Base-by-base conservation (phyloP, 2,797 vertebrate genomes). In the Phaenicophaeus curvirostris region DNA sequence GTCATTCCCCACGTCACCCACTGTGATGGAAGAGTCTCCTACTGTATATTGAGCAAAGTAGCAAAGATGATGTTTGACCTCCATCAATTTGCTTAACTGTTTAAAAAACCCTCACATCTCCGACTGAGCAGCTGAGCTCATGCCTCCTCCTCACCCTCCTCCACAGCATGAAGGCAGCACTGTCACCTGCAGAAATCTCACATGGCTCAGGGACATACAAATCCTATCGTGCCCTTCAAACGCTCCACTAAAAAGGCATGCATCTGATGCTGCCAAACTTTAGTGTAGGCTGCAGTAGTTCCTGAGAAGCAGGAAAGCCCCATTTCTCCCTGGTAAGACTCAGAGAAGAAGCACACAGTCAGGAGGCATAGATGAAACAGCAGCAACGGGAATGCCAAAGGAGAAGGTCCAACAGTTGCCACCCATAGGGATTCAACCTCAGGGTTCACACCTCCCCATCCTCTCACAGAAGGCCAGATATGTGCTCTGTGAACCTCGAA, bases 161-260 rank as follows among this genome's bases (percentile, higher is more conserved):
- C 27, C 8, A 3, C 62, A 27, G 44, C 30, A n/a, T 0, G 3
- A 31, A 68, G 28, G 23, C 62, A 72, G 42, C 30, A 27, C 33
- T 13, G 46, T 9, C 66, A 53, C 27, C 28, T 33, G 19, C 39
- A 59, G 39, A 58, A 90, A 54, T 4, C 61, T 6, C 15, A 19
- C 1, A 0, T 4, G 35, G 30, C 19, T 63, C 53, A 53, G n/a
- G 15, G 4, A 72, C 3, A 11, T n/a, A 31, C 28, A 5, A 71
- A 15, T 74, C 19, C 78, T 57, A 35, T 8, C 8, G 3, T 3
- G 5, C 7, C 53, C 41, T 71, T 53, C 1, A 2, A 86, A 61
- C 0, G 1, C 8, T 24, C 18, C 1, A 0, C 35, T 42, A n/a
- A 8, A 62, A 75, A 90, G 58, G 17, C 13, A 41, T 1, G 0